Evolutionary conservation across 2,797 vertebrate species (phyloP).

Genomic region (Fringilla coelebs): DNA sequence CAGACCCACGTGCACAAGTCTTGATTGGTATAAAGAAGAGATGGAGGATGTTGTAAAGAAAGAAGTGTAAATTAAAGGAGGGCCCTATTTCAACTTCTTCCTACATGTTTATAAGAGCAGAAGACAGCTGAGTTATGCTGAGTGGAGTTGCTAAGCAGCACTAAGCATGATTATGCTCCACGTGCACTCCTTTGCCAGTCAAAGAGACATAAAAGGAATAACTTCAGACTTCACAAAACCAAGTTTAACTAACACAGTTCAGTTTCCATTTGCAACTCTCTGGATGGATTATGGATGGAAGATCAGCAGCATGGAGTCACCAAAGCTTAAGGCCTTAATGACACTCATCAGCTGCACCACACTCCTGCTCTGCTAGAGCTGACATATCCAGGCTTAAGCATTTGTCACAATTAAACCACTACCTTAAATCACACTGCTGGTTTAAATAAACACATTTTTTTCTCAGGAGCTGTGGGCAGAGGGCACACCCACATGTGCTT

Average conservation of each 20-base stretch:
- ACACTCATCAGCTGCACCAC: neutral
- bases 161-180: neutral
- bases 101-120: neutral
- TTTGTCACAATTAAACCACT: neutral
- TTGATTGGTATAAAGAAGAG: neutral
- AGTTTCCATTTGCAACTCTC: neutral
- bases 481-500: fast-evolving
- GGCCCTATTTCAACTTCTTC: neutral
- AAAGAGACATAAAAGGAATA: neutral
- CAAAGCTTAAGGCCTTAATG: neutral
- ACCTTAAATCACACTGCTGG: neutral
- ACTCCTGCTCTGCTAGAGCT: neutral
- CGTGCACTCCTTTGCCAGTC: neutral
- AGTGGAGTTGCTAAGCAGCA: neutral
- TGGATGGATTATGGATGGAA: neutral
- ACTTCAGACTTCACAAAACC: neutral
- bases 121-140: neutral
- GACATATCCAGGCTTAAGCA: neutral
- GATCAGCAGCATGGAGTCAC: neutral
- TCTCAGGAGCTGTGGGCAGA: neutral
- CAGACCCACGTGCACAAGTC: neutral
- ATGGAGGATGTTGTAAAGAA: neutral
- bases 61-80: neutral
- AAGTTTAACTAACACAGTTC: neutral
- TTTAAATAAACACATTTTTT: neutral